phyloP scores from a whole-genome alignment of 2,888 invertebrate genomes.

The Phlogophora meticulosa region DNA sequence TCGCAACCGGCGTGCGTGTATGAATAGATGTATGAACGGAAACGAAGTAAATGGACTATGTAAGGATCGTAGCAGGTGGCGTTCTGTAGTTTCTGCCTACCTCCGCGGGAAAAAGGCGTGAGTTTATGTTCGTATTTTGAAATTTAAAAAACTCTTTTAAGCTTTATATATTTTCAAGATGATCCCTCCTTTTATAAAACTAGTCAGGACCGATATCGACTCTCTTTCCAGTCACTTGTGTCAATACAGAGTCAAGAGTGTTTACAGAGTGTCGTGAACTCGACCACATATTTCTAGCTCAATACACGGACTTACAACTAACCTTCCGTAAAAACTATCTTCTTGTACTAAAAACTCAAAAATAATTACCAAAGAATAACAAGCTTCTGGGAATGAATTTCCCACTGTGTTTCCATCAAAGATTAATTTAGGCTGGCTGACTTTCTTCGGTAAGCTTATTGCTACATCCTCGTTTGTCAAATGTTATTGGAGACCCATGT shows the following conservation, averaged over 20 bases:
- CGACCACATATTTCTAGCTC: neutral
- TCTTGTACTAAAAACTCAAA: neutral
- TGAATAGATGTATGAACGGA: too few species aligned
- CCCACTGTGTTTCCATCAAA: neutral
- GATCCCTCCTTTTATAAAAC: neutral
- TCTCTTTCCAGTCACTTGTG: conserved; percentile 2
- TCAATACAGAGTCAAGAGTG: conserved; percentile 2
- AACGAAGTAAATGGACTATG: too few species aligned
- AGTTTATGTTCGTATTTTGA: too few species aligned
- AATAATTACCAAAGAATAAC: too few species aligned
- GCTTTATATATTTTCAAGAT: neutral
- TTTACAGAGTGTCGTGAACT: neutral
- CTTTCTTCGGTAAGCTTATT: neutral
- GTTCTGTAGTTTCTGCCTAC: too few species aligned
- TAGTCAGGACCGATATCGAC: conserved; percentile 3
- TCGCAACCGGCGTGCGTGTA: too few species aligned
- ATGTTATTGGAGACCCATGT: neutral
- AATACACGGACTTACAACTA: neutral
- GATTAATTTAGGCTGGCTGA: too few species aligned
- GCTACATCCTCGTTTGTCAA: neutral
- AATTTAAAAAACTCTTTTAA: too few species aligned
- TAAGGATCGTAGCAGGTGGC: too few species aligned
- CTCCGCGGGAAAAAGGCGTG: too few species aligned
- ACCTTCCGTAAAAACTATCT: neutral
- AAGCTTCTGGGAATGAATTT: neutral